phyloP scores from a whole-genome alignment of 2,888 invertebrate genomes.

The Caenorhabditis doughertyi region DNA sequence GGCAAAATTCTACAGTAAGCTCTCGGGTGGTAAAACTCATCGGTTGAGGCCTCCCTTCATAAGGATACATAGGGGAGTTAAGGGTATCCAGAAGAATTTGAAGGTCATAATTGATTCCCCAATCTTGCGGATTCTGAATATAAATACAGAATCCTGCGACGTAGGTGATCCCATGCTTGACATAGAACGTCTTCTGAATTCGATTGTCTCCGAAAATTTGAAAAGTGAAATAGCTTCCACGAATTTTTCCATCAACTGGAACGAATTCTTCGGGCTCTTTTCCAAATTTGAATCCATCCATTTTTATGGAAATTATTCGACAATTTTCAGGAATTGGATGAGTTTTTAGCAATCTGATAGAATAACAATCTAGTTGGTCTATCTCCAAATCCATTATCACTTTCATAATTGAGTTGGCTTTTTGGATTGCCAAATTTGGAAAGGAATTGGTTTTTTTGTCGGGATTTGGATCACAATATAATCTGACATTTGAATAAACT shows the following conservation, averaged over 20 bases:
- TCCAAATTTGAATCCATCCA: conserved; percentile 5
- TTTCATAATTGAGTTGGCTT: too few relatives aligned
- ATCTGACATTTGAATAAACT: too few relatives aligned
- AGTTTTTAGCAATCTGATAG: too few relatives aligned
- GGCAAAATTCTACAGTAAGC: not conserved
- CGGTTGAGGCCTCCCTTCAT: not conserved
- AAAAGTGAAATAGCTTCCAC: not conserved
- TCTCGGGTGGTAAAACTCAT: not conserved
- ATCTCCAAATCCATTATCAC: too few relatives aligned
- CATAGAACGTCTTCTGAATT: conserved; percentile 9
- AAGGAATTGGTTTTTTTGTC: too few relatives aligned
- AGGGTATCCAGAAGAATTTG: not conserved
- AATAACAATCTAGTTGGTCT: too few relatives aligned
- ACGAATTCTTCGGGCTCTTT: not conserved
- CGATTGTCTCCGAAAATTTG: conserved; percentile 24
- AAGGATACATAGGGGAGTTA: not conserved
- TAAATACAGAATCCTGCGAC: conserved; percentile 30
- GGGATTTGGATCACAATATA: too few relatives aligned
- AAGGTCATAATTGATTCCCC: not conserved
- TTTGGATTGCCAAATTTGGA: too few relatives aligned
- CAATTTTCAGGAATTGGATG: not conserved
- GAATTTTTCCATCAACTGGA: not conserved
- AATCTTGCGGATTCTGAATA: not conserved
- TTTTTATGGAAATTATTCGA: not conserved
- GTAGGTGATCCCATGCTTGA: conserved; percentile 3